Percentiles rank a stretch among this genome's conserved stretches.
phyloP scores from a whole-genome alignment of 2,888 invertebrate species.

The Luperina testacea region DNA sequence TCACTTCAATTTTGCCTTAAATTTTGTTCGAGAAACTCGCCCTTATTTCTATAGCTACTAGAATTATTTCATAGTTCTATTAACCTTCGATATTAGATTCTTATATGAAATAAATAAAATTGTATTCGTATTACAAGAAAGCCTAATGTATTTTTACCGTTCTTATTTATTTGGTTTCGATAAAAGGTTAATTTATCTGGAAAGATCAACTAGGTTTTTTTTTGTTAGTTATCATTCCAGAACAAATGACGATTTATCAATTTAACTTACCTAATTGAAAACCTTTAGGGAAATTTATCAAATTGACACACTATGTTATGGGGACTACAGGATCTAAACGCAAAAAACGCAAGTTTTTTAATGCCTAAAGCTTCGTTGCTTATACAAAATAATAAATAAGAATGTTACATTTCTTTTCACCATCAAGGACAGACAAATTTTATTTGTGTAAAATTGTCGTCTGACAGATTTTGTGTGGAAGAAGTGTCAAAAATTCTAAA shows the following conservation, averaged over 20 bases:
- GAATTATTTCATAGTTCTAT: slow-evolving; percentile 3
- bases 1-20: not conserved
- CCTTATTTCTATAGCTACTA: not conserved
- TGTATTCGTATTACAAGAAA: not conserved
- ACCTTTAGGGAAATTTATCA: not conserved
- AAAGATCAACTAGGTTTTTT: slow-evolving; percentile 15
- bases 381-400: not conserved
- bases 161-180: slow-evolving; percentile 5
- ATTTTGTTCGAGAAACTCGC: not conserved
- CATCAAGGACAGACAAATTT: too few relatives aligned
- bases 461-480: too few relatives aligned
- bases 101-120: not conserved
- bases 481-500: too few relatives aligned
- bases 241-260: not conserved
- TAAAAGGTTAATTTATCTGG: not conserved
- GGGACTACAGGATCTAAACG: too few relatives aligned
- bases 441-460: too few relatives aligned
- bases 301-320: not conserved
- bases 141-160: not conserved
- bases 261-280: not conserved
- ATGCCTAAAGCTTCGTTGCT: not conserved
- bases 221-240: not conserved
- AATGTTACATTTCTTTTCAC: not conserved
- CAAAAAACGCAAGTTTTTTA: too few relatives aligned
- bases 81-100: not conserved